A percentile compares a stretch with the other conserved stretches of the same genome.
Evolutionary conservation across 2,888 invertebrate species (phyloP).

Genomic region (Ectemnius continuus): DNA sequence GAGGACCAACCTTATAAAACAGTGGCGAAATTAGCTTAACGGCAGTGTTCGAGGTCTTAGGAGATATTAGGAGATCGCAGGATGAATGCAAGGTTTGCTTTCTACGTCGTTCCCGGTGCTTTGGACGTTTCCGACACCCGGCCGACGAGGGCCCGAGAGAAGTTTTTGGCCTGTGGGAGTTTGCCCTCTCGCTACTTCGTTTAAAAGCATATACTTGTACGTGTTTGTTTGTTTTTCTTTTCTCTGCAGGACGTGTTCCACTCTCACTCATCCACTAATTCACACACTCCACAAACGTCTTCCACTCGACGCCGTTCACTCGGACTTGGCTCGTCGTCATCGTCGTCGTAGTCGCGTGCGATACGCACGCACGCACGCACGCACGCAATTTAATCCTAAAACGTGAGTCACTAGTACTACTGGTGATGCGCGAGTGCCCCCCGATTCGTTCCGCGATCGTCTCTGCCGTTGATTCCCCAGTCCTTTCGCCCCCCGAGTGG

Average conservation of each 20-base stretch:
- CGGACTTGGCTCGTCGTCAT: constrained; percentile 1
- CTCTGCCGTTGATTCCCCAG: neutral
- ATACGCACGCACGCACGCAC: constrained; percentile 16
- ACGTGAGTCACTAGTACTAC: constrained; percentile 51
- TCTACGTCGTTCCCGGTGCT: constrained; percentile 48
- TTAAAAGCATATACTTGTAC: constrained; percentile 50
- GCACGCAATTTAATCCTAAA: constrained; percentile 40
- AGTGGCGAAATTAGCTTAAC: too few relatives aligned
- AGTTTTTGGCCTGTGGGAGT: constrained; percentile 48
- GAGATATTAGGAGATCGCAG: too few relatives aligned
- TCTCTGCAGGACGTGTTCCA: neutral
- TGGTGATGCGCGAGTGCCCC: constrained; percentile 33
- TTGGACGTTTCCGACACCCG: constrained; percentile 50
- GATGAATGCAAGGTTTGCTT: neutral
- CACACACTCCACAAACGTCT: neutral
- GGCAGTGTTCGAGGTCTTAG: too few relatives aligned
- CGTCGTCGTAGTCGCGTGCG: constrained; percentile 10
- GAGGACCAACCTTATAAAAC: neutral
- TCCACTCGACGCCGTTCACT: constrained; percentile 10
- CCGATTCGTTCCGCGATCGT: neutral
- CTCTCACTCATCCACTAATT: neutral
- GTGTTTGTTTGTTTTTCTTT: too few relatives aligned
- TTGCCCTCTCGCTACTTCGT: constrained; percentile 46
- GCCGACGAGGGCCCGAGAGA: constrained; percentile 43
- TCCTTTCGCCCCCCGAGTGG: too few relatives aligned